phyloP scores from a whole-genome alignment of 1,140 invertebrate genomes.

The Tetramorium alpestre region DNA sequence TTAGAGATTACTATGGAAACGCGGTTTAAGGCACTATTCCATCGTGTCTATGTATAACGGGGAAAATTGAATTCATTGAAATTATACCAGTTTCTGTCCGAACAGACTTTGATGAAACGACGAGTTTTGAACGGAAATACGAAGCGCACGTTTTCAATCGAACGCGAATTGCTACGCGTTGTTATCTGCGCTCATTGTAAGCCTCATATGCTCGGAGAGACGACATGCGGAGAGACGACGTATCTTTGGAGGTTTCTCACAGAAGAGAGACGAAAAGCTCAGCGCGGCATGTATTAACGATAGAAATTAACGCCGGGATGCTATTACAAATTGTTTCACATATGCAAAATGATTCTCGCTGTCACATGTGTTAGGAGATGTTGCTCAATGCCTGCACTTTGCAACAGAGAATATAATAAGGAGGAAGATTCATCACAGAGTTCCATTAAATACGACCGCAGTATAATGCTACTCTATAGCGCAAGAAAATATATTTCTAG shows the following conservation, averaged over 20 bases:
- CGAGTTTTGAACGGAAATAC: conserved; percentile 25
- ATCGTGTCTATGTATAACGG: conserved; percentile 13
- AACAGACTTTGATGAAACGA: conserved; percentile 19
- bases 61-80: conserved; percentile 43
- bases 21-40: conserved; percentile 18
- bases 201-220: neutral
- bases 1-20: conserved; percentile 39
- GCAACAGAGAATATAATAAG: conserved; percentile 31
- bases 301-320: neutral
- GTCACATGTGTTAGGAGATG: neutral
- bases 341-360: conserved; percentile 15
- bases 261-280: neutral
- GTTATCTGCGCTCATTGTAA: conserved; percentile 14
- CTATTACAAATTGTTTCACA: conserved; percentile 22
- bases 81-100: conserved; percentile 34
- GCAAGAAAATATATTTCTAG: neutral
- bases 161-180: neutral
- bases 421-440: conserved; percentile 12
- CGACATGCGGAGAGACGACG: neutral
- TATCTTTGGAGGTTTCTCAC: conserved; percentile 3
- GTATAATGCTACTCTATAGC: neutral
- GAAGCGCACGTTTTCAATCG: conserved; percentile 34
- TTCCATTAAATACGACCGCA: conserved; percentile 2
- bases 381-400: conserved; percentile 28
- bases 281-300: conserved; percentile 5